Conservation (phyloP, 1,140 invertebrate genomes). For the Penaeus japonicus region DNA sequence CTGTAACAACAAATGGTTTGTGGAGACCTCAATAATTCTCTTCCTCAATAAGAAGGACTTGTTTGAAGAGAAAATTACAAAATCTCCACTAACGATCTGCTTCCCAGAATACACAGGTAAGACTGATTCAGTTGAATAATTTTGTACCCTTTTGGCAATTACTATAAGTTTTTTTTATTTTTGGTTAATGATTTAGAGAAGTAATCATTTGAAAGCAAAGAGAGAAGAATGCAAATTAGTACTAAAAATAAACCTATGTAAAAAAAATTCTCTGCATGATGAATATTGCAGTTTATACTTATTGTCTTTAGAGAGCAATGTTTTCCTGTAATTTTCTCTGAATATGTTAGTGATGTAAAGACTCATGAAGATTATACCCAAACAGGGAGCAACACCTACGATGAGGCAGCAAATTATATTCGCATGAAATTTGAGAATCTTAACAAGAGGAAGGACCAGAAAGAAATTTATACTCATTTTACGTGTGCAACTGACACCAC, state of each 20-base stretch:
- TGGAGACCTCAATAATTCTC: slow-evolving; percentile 96
- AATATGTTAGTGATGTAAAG: background rate
- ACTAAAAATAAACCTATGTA: too few relatives aligned
- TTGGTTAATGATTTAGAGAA: too few relatives aligned
- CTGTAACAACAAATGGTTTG: slow-evolving; percentile 98
- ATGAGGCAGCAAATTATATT: slow-evolving; percentile 87
- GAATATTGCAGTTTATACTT: background rate
- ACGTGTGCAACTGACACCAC: slow-evolving; percentile 92
- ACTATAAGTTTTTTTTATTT: too few relatives aligned
- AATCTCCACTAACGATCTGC: slow-evolving; percentile 92
- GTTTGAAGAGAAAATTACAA: slow-evolving; percentile 91
- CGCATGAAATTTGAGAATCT: slow-evolving; percentile 88
- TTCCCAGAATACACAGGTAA: slow-evolving; percentile 83
- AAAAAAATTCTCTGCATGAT: background rate
- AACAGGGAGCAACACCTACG: slow-evolving; percentile 82
- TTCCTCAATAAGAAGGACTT: slow-evolving; percentile 98
- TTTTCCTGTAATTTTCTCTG: too few relatives aligned
- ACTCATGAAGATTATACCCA: slow-evolving; percentile 37
- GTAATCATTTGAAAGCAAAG: too few relatives aligned
- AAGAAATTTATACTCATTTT: slow-evolving; percentile 92
- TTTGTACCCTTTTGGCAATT: background rate
- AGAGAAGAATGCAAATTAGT: too few relatives aligned
- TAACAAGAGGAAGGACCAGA: slow-evolving; percentile 85
- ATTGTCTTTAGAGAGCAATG: background rate
- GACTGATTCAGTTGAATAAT: background rate